Conservation (phyloP, 2,797 vertebrate genomes). For the Etheostoma nigrum region DNA sequence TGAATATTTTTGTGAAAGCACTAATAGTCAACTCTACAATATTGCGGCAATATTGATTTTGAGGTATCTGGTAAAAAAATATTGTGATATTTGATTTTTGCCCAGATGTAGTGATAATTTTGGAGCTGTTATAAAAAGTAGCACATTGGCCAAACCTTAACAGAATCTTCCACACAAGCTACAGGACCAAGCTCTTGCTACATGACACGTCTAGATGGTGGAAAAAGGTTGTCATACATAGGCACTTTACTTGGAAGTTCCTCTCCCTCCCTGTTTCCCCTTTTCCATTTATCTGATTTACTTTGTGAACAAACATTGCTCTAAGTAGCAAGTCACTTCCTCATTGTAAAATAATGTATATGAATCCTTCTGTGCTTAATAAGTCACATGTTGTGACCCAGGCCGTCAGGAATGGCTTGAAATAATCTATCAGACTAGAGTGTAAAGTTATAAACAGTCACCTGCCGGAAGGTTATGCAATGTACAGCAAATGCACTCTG, state of each 20-base stretch:
- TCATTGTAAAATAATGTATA: conserved; percentile 45
- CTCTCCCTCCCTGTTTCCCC: conserved; percentile 38
- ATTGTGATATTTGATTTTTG: no score
- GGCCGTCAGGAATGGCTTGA: conserved; percentile 9
- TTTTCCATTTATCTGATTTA: conserved; percentile 57
- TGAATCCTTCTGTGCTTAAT: conserved; percentile 31
- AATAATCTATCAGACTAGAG: neutral
- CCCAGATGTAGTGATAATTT: neutral
- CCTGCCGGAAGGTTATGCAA: neutral
- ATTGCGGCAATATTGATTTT: no score
- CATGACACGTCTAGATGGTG: conserved; percentile 69
- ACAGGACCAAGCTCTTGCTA: conserved; percentile 25
- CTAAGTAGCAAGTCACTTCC: conserved; percentile 42
- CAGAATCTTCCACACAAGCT: conserved; percentile 37
- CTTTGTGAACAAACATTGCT: conserved; percentile 4
- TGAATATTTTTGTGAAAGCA: no score
- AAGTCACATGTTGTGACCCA: conserved; percentile 24
- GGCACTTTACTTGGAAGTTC: conserved; percentile 44
- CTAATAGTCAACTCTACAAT: no score
- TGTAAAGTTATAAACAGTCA: neutral
- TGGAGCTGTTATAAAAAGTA: conserved; percentile 1
- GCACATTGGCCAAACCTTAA: conserved; percentile 1
- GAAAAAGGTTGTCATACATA: conserved; percentile 71
- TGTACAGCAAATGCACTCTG: neutral
- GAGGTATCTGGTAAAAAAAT: no score